Evolutionary conservation across 2,113 vertebrate species (phyloP), one percentile per base, ranked within the genome.

Genomic region (Actenoides lindsayi): DNA sequence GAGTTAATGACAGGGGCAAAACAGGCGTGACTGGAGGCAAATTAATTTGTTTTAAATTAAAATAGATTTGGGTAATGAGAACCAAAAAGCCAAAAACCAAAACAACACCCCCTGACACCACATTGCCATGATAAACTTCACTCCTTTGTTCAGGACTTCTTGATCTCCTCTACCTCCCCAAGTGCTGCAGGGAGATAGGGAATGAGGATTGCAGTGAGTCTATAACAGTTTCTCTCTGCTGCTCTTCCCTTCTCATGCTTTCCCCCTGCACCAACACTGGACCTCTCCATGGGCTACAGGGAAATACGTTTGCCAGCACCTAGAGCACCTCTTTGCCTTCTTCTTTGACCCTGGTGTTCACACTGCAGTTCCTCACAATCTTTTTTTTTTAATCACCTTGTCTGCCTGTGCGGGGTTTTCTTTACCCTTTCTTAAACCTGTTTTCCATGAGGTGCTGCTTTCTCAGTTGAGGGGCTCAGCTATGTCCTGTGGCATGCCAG

Each of bases 111-210:
- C 8, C 21, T 10, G 12, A 75, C 35, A 28, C 30, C 15, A 50
- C 54, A 7, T 70, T 85, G 41, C 13, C 3, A 3, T 56, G 19
- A 17, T 80, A 13, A 44, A 3, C 62, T 50, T 79, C 24, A 19
- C 4, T 44, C 4, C 35, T 53, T 54, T 2, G 1, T 80, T 79
- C 18, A 37, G 24, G 16, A 31, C 28, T 39, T 33, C 2, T 13
- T 5, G 28, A 3, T 17, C 5, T 77, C 10, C 5, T 70, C 42
- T 13, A 33, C 11, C 6, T 50, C 15, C 21, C 15, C 1, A 4
- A 33, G 14, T 1, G 1, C n/a, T 1, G 1, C 57, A 46, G 18
- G 10, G 4, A n/a, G 9, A 11, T 50, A n/a, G 8, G 13, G 8
- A 57, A 33, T 16, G 31, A 23, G 4, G 5, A 63, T 50, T 57